A percentile compares a stretch with the other conserved stretches of the same genome.
Evolutionary conservation across 2,888 invertebrate genomes (phyloP).

Genomic region (Sthenelais limicola): DNA sequence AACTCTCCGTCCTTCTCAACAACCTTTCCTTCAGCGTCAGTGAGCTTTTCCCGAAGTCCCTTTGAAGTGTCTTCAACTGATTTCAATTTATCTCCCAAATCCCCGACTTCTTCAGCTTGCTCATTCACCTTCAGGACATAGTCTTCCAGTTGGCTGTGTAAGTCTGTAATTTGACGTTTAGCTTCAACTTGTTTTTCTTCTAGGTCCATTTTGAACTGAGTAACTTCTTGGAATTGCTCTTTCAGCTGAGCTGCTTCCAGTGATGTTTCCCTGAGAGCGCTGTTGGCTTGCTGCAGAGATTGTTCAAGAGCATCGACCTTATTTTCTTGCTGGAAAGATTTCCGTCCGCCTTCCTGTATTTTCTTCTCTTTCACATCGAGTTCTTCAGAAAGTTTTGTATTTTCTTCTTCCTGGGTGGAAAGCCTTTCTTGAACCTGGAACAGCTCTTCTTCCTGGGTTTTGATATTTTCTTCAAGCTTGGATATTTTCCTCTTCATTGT

Average conservation of each 20-base stretch:
- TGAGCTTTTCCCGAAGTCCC: neutral
- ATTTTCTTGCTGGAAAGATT: slow-evolving; percentile 8
- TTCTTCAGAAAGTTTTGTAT: neutral
- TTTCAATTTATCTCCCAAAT: slow-evolving; percentile 40
- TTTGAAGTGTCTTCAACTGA: neutral
- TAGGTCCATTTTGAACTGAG: neutral
- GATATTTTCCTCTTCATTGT: neutral
- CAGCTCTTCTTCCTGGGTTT: neutral
- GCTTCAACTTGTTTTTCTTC: neutral
- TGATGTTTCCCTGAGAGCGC: slow-evolving; percentile 9
- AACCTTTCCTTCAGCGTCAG: slow-evolving; percentile 1
- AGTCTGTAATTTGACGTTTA: neutral
- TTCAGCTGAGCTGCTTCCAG: slow-evolving; percentile 19
- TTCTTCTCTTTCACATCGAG: slow-evolving; percentile 1
- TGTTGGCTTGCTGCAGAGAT: slow-evolving; percentile 30
- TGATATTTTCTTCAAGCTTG: neutral
- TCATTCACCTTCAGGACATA: slow-evolving; percentile 48
- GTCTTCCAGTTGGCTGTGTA: slow-evolving; percentile 45
- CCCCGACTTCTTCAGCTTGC: slow-evolving; percentile 42
- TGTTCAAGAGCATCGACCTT: slow-evolving; percentile 25
- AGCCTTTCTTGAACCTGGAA: slow-evolving; percentile 5
- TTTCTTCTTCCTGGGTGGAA: neutral
- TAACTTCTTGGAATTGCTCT: neutral
- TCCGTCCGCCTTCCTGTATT: slow-evolving; percentile 6
- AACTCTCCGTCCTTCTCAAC: slow-evolving; percentile 15